Conservation (phyloP, 2,113 vertebrate species). For the Tetrao urogallus region DNA sequence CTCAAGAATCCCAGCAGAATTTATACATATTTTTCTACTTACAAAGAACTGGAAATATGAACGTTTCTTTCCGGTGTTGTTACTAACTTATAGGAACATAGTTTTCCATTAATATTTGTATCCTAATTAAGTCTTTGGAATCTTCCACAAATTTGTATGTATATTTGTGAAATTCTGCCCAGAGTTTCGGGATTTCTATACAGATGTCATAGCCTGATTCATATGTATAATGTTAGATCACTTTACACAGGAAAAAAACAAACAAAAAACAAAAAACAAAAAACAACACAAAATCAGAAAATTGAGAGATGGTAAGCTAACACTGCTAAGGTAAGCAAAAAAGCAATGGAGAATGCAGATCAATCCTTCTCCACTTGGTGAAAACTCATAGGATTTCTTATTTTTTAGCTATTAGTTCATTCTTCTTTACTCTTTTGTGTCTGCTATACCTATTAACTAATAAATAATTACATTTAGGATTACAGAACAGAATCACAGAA, state of each 20-base stretch:
- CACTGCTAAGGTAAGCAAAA: not conserved
- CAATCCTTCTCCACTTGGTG: rapidly evolving
- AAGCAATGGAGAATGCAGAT: not conserved
- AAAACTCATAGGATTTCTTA: not conserved
- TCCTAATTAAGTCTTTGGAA: not conserved
- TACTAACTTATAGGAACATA: not conserved
- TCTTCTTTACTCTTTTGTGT: not conserved
- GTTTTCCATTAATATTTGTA: not conserved
- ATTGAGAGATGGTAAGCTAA: rapidly evolving
- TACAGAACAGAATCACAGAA: not conserved
- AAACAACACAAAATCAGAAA: not conserved
- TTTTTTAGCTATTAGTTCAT: not conserved
- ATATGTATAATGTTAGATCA: not conserved
- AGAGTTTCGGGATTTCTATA: not conserved
- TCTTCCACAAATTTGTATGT: rapidly evolving
- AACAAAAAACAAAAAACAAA: not conserved
- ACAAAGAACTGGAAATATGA: not conserved
- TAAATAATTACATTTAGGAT: not conserved
- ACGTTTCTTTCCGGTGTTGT: not conserved
- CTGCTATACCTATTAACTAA: not conserved
- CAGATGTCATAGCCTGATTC: not conserved
- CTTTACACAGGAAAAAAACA: not conserved
- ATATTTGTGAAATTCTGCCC: rapidly evolving
- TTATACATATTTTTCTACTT: not conserved
- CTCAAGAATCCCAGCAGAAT: not conserved